Evolutionary conservation across 2,797 vertebrate species (phyloP).

Genomic region (Cryptoprocta ferox): DNA sequence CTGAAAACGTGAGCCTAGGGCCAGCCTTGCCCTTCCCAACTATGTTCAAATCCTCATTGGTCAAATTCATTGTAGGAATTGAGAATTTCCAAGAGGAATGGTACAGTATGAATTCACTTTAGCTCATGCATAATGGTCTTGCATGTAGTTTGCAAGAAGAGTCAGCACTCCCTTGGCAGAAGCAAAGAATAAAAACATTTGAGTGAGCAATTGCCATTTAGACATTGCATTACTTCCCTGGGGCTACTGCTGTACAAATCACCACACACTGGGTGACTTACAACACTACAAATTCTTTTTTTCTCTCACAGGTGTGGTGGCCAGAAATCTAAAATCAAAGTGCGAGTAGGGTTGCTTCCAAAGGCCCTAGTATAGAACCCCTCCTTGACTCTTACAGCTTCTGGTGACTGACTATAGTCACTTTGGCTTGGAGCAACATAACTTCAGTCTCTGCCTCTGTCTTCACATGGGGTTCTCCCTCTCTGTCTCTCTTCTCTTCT

Average conservation of each 20-base stretch:
- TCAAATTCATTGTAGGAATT: background rate
- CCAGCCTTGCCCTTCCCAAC: background rate
- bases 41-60: background rate
- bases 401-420: background rate
- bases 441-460: no score
- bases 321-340: background rate
- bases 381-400: background rate
- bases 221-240: background rate
- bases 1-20: background rate
- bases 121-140: background rate
- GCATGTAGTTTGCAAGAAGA: background rate
- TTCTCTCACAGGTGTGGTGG: background rate
- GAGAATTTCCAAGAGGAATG: background rate
- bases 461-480: background rate
- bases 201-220: background rate
- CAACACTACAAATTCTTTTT: background rate
- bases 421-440: background rate
- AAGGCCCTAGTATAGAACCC: background rate
- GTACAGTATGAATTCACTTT: background rate
- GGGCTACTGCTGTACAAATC: background rate
- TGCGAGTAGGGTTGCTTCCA: accelerated
- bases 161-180: background rate
- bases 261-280: background rate
- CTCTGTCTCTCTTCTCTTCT: background rate
- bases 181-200: background rate